Conservation (phyloP, 2,113 vertebrate genomes). For the Elephas maximus region DNA sequence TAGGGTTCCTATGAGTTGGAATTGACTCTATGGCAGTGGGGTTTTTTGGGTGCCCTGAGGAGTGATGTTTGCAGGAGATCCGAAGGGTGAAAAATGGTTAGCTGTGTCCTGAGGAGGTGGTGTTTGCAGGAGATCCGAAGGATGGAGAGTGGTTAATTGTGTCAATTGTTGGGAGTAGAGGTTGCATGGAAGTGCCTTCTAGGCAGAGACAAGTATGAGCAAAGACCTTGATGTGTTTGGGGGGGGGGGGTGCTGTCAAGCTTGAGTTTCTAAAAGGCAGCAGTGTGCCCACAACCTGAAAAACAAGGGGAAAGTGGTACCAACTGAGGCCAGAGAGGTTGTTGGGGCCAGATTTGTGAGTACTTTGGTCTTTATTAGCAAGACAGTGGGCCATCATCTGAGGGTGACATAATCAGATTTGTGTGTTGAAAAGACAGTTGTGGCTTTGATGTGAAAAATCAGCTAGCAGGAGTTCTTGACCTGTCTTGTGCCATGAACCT, state of each 20-base stretch:
- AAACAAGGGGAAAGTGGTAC: background rate
- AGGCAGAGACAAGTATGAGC: background rate
- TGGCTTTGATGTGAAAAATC: background rate
- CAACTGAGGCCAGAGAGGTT: background rate
- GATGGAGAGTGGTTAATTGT: background rate
- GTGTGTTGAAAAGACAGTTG: constrained; percentile 20
- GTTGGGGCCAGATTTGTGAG: background rate
- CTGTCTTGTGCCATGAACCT: background rate
- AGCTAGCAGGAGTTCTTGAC: background rate
- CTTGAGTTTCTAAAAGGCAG: background rate
- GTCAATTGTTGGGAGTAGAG: background rate
- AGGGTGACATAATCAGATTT: background rate
- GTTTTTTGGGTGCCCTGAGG: no score
- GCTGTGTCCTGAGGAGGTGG: background rate
- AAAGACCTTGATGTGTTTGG: background rate
- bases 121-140: background rate
- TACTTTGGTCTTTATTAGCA: background rate
- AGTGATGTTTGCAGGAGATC: no score
- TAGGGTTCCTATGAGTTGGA: no score
- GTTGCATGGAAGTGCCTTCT: background rate
- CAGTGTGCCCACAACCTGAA: background rate
- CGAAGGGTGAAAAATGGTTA: no score
- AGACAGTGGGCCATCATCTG: background rate
- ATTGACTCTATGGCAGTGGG: no score
- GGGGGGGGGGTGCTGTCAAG: background rate